These are phyloP conservation scores for Meghimatium bilineatum DNA, from an alignment of 2,888 invertebrate species.

Conservation along the genomic window DNA sequence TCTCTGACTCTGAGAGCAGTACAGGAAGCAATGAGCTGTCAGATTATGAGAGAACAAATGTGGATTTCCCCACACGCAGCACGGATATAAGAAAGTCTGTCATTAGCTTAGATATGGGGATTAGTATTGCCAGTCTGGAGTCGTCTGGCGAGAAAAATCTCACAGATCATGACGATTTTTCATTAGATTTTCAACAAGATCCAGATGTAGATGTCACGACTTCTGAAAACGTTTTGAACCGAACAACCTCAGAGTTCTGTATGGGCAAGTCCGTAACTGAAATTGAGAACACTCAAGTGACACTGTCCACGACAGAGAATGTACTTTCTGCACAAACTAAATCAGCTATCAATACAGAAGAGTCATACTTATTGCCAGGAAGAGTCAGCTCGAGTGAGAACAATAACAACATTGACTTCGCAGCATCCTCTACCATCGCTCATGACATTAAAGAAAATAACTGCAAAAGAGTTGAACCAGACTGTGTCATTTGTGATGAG, in stretches of 20 bases:
- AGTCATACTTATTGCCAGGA: neutral
- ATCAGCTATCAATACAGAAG: neutral
- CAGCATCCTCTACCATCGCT: neutral
- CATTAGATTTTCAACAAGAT: neutral
- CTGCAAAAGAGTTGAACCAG: neutral
- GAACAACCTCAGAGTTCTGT: neutral
- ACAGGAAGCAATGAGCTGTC: constrained; percentile 32
- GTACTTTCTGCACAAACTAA: neutral
- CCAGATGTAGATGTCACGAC: neutral
- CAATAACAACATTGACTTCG: neutral
- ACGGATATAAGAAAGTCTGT: neutral
- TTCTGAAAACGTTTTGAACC: neutral
- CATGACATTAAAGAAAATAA: neutral
- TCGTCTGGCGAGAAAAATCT: neutral
- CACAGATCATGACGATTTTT: neutral
- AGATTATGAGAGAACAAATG: neutral
- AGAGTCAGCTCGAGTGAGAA: neutral
- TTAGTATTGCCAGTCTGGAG: constrained; percentile 24
- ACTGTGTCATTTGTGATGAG: neutral
- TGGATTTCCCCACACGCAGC: neutral
- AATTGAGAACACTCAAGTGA: neutral
- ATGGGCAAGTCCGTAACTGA: neutral
- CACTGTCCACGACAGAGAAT: neutral
- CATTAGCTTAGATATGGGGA: constrained; percentile 30
- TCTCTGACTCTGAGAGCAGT: constrained; percentile 19